phyloP scores from a whole-genome alignment of 2,113 vertebrate species.

The Sarotherodon lohbergeri region DNA sequence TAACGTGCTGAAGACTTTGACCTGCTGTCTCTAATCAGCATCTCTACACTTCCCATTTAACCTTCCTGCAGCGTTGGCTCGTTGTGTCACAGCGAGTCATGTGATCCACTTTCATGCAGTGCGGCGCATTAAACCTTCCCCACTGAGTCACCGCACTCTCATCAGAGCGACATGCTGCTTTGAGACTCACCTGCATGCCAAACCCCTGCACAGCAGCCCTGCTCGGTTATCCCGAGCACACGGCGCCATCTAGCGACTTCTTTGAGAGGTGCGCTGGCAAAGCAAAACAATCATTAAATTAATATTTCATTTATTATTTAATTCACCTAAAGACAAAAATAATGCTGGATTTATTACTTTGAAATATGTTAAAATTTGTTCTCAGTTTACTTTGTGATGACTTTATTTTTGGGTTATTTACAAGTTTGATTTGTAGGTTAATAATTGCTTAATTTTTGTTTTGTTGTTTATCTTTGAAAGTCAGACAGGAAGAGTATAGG shows the following conservation, averaged over 20 bases:
- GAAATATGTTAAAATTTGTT: rapidly evolving
- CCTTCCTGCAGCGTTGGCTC: neutral
- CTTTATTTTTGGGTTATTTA: neutral
- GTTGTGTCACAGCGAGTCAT: rapidly evolving
- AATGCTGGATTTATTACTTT: neutral
- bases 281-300: neutral
- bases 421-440: neutral
- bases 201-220: neutral
- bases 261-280: neutral
- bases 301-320: neutral
- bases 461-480: neutral
- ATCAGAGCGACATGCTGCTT: neutral
- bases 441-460: rapidly evolving
- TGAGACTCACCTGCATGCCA: neutral
- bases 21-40: neutral
- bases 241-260: neutral
- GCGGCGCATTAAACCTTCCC: neutral
- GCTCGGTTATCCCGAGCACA: rapidly evolving
- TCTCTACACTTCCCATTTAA: neutral
- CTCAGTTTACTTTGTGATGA: neutral
- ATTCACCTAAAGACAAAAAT: neutral
- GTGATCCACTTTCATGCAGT: neutral
- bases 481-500: neutral
- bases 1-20: neutral
- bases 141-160: neutral